phyloP scores from a whole-genome alignment of 2,797 vertebrate species.

The Alca torda region DNA sequence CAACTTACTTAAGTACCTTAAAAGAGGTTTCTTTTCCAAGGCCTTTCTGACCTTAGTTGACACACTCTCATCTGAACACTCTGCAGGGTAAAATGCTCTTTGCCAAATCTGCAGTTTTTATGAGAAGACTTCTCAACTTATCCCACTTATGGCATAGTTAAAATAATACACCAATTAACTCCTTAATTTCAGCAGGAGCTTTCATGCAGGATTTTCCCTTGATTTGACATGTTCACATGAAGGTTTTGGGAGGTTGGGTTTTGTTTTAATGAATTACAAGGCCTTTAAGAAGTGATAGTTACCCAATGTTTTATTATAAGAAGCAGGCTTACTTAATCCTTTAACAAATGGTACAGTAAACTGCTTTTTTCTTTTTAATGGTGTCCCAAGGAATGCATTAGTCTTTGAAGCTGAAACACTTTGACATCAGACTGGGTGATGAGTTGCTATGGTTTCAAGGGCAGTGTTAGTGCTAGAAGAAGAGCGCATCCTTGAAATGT shows the following conservation, averaged over 20 bases:
- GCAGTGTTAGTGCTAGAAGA: slow-evolving; percentile 40
- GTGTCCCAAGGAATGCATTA: slow-evolving; percentile 55
- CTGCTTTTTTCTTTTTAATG: slow-evolving; percentile 47
- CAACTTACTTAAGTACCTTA: not conserved
- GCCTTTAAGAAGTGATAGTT: slow-evolving; percentile 1
- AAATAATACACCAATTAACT: not conserved
- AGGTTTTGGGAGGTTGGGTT: not conserved
- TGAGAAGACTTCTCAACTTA: not conserved
- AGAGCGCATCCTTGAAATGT: slow-evolving; percentile 25
- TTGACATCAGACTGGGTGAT: slow-evolving; percentile 72
- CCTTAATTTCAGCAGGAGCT: not conserved
- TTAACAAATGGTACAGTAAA: slow-evolving; percentile 66
- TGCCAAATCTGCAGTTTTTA: not conserved
- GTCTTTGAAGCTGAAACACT: slow-evolving; percentile 75
- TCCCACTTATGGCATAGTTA: not conserved
- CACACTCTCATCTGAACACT: not conserved
- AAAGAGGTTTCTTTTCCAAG: not conserved
- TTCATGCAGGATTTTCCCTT: not conserved
- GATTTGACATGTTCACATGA: not conserved
- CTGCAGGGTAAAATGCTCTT: not conserved
- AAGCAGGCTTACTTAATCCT: slow-evolving; percentile 53
- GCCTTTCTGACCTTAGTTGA: not conserved
- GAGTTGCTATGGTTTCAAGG: slow-evolving; percentile 75
- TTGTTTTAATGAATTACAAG: not conserved
- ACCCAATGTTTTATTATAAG: slow-evolving; percentile 49